Conservation (phyloP, 2,113 vertebrate genomes). For the Crotophaga sulcirostris region DNA sequence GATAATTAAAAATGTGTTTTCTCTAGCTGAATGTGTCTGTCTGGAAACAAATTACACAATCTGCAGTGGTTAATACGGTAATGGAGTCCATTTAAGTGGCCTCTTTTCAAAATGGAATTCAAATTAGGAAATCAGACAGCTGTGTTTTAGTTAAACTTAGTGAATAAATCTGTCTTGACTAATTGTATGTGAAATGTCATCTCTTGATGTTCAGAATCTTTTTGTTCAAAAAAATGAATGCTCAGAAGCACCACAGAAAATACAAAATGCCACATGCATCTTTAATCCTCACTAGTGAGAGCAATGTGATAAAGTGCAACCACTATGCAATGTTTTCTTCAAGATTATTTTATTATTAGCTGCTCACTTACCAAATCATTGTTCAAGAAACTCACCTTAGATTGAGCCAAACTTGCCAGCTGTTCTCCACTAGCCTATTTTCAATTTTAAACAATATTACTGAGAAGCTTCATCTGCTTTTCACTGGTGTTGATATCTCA, state of each 20-base stretch:
- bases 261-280: neutral
- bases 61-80: neutral
- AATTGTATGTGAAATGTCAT: neutral
- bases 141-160: neutral
- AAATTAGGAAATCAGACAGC: neutral
- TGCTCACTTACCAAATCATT: neutral
- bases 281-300: neutral
- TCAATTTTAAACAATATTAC: neutral
- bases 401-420: neutral
- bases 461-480: neutral
- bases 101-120: constrained; percentile 8
- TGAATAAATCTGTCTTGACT: neutral
- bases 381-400: neutral
- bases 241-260: neutral
- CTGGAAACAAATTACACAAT: constrained; percentile 10
- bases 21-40: neutral
- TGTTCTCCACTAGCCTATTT: neutral
- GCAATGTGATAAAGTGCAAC: neutral
- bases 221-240: neutral
- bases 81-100: neutral
- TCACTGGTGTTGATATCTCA: neutral
- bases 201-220: neutral
- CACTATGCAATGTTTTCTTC: neutral
- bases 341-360: neutral
- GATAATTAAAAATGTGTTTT: constrained; percentile 9